Evolutionary conservation across 2,797 vertebrate genomes (phyloP), one percentile per base, ranked within the genome.

Genomic region (Psittacula echo): DNA sequence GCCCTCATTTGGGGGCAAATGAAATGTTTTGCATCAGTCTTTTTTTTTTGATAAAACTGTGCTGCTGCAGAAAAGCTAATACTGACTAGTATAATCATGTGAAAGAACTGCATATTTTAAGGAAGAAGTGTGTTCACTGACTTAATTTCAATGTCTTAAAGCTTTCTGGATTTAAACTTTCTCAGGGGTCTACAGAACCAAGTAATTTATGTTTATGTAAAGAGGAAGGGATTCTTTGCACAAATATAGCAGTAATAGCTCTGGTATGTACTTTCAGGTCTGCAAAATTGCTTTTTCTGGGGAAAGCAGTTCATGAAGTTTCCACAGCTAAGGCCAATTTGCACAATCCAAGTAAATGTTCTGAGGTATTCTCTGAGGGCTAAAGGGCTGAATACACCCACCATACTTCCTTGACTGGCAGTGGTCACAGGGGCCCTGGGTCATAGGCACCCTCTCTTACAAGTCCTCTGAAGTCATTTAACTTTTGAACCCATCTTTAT

Each of bases 121-220:
- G 51, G 50, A 48, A 92, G 85, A 93, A 50, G 13, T 50, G 56
- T 78, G n/a, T 60, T 91, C 39, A 39, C 42, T 64, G 29, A 86
- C 58, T 78, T 42, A 51, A 78, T 75, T 85, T 86, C 86, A 61
- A 64, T 44, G 60, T 75, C 41, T 81, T 79, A 77, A 77, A 84
- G 41, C 64, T 80, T 92, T 66, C 54, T 82, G 82, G 65, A 74
- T 94, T 92, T 90, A 89, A 87, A 74, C 42, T 91, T 94, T 94
- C 83, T 94, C 90, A 93, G 39, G 54, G 80, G 60, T 90, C 67
- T 85, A 50, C 61, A 94, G 86, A 87, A 93, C 80, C 7, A 56
- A 91, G 50, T 94, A 91, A 93, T 90, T 94, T 75, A 88, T 95
- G 74, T 89, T 96, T 93, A 87, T 80, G 68, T 85, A 77, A 90